A percentile compares a stretch with the other conserved stretches of the same genome.
These are phyloP conservation scores for Salminus brasiliensis DNA, from an alignment of 2,113 vertebrate genomes.

Conservation along the genomic window DNA sequence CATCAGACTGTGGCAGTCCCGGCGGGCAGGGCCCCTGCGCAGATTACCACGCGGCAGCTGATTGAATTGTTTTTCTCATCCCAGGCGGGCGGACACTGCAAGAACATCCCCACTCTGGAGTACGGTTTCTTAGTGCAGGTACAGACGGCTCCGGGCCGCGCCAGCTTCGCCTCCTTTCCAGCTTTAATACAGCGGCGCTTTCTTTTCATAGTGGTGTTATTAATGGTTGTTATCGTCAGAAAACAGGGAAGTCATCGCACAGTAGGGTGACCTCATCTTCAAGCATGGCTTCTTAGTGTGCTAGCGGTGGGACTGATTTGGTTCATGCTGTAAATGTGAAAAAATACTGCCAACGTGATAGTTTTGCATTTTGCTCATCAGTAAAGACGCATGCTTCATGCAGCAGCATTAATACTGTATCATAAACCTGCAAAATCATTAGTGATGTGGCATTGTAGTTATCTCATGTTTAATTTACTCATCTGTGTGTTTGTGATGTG, in stretches of 20 bases:
- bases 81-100: slow-evolving; percentile 97
- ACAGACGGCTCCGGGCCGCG: slow-evolving; percentile 15
- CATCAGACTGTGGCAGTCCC: slow-evolving; percentile 85
- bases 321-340: neutral
- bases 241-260: neutral
- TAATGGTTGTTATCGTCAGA: neutral
- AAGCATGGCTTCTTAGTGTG: slow-evolving; percentile 11
- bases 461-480: slow-evolving; percentile 7
- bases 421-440: slow-evolving; percentile 10
- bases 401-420: neutral
- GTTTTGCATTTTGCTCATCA: neutral
- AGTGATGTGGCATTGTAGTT: neutral
- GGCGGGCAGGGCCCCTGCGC: slow-evolving; percentile 82
- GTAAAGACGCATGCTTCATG: slow-evolving; percentile 15
- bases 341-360: slow-evolving; percentile 4
- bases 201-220: neutral
- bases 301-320: neutral
- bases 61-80: slow-evolving; percentile 83
- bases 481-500: slow-evolving; percentile 19
- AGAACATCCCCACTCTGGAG: slow-evolving; percentile 97
- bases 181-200: neutral
- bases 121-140: slow-evolving; percentile 99
- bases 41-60: slow-evolving; percentile 87
- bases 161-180: neutral
- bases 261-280: slow-evolving; percentile 7